A percentile compares a stretch with the other conserved stretches of the same genome.
Conservation (phyloP, 2,113 vertebrate genomes). For the Condylura cristata region DNA sequence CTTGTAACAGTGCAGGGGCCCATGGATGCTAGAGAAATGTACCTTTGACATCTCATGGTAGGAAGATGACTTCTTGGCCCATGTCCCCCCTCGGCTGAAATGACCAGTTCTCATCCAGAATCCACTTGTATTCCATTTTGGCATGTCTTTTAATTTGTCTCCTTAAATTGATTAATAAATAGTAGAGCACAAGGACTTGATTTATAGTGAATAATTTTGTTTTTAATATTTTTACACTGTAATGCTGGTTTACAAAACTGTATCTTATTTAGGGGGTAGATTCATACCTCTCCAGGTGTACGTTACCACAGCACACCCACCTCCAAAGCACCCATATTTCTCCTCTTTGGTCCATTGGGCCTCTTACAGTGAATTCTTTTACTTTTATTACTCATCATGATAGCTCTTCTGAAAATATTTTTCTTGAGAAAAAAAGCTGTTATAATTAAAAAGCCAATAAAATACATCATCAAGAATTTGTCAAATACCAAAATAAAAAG, state of each 20-base stretch:
- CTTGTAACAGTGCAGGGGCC: not conserved
- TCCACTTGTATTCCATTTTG: not conserved
- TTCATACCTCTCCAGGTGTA: too few species aligned
- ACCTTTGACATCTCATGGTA: not conserved
- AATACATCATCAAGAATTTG: not conserved
- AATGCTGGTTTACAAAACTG: too few species aligned
- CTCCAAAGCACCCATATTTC: too few species aligned
- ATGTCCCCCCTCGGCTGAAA: not conserved
- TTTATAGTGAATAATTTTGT: not conserved
- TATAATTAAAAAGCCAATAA: slow-evolving; percentile 9
- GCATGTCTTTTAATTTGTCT: not conserved
- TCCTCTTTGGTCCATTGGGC: too few species aligned
- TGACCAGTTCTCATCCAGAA: not conserved
- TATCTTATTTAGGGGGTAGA: too few species aligned
- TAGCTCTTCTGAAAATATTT: not conserved
- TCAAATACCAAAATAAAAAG: not conserved
- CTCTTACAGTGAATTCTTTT: not conserved
- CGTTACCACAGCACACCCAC: too few species aligned
- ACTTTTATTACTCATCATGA: not conserved
- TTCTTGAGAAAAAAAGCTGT: slow-evolving; percentile 10
- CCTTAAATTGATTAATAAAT: not conserved
- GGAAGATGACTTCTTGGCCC: not conserved
- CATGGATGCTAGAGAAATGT: rapidly evolving
- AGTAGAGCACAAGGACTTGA: not conserved
- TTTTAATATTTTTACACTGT: too few species aligned